These are phyloP conservation scores for Mamestra brassicae DNA, from an alignment of 2,888 invertebrate species.

Conservation along the genomic window DNA sequence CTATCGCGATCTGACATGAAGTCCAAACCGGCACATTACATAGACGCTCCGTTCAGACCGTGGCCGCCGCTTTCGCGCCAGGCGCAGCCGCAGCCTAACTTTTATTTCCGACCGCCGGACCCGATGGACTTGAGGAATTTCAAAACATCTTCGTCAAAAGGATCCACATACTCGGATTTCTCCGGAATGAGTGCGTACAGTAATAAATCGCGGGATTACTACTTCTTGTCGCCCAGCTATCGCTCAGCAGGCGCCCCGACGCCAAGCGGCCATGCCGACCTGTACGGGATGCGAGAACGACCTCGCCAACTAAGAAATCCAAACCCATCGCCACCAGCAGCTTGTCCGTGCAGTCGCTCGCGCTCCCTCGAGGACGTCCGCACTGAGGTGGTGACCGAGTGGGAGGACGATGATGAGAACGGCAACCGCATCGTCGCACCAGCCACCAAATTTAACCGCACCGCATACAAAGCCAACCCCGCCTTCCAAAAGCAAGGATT, in stretches of 20 bases:
- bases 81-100: constrained; percentile 87
- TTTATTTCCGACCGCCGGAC: constrained; percentile 88
- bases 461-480: constrained; percentile 79
- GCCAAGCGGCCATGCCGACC: constrained; percentile 80
- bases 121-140: constrained; percentile 88
- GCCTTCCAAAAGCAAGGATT: constrained; percentile 87
- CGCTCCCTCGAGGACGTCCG: constrained; percentile 94
- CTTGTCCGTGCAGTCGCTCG: constrained; percentile 92
- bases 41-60: constrained; percentile 90
- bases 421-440: constrained; percentile 91
- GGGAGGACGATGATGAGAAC: constrained; percentile 92
- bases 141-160: constrained; percentile 86
- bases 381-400: constrained; percentile 92
- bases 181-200: constrained; percentile 88
- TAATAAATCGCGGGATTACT: constrained; percentile 89
- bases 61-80: constrained; percentile 92
- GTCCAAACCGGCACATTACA: constrained; percentile 91
- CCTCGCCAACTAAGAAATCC: constrained; percentile 86
- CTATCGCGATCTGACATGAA: constrained; percentile 92
- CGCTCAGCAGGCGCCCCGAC: constrained; percentile 92
- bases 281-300: constrained; percentile 81
- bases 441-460: constrained; percentile 87
- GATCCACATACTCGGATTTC: constrained; percentile 88
- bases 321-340: constrained; percentile 79
- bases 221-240: constrained; percentile 93